Base-by-base conservation (phyloP, 2,113 vertebrate genomes). In the Narcine bancroftii region DNA sequence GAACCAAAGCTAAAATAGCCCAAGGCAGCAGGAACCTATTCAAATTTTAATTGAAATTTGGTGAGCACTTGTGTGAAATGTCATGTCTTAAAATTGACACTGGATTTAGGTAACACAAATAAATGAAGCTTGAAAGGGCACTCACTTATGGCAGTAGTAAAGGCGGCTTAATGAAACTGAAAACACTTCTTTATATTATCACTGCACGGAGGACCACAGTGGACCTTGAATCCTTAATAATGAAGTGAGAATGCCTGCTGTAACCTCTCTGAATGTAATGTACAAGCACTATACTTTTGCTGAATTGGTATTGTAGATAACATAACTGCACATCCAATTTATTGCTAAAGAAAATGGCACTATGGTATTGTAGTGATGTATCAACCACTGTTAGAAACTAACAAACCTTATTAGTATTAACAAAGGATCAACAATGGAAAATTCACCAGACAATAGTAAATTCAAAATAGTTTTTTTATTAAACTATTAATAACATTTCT, bases 41-140 rank as follows among this genome's bases (percentile, higher is more conserved):
- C 56, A 60, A 60, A 85, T 85, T 60, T 87, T 87, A 87, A 87
- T 87, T 87, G 81, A 87, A 87, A 87, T 87, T 87, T 60, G n/a
- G 33, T 87, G n/a, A 2, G 81, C 81, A 87, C 15, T n/a, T 60
- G 33, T 2, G 6, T 63, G 81, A 87, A 87, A 87, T 63, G 81
- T 87, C 81, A 36, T 56, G 56, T 87, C 53, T 87, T 60, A 60
- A 87, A 56, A n/a, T 36, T 87, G 56, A 87, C 79, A 83, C n/a
- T 53, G 56, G 56, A 87, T 87, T 87, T 60, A 60, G 50, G n/a
- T 87, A 87, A 87, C 81, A 87, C 29, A 87, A 87, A 60, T 63
- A 60, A 60, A 36, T 60, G 53, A 87, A 87, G 81, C 81, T 60
- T 6, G n/a, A 60, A 36, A 87, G 50, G 33, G 56, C 56, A 87